A percentile compares a stretch with the other conserved stretches of the same genome.
phyloP scores from a whole-genome alignment of 2,113 vertebrate genomes.

The Poicephalus meyeri region DNA sequence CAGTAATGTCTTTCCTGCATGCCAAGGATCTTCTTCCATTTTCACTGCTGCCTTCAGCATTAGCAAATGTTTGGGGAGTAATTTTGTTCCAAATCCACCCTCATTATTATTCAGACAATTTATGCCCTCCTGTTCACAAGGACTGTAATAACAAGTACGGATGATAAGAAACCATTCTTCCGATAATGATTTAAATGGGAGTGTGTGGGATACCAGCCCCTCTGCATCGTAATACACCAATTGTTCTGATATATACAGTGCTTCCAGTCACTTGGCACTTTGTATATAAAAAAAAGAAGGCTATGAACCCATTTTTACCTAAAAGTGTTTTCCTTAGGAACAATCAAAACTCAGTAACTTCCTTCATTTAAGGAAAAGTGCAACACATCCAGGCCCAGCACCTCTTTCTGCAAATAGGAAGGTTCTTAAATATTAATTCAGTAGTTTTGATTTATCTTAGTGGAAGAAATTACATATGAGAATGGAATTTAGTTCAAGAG shows the following conservation, averaged over 20 bases:
- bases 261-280: neutral
- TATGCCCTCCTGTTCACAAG: neutral
- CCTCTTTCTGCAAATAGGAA: neutral
- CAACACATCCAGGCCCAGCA: neutral
- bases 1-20: neutral
- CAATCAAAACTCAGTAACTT: accelerated
- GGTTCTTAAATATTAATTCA: neutral
- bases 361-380: neutral
- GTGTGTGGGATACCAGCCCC: neutral
- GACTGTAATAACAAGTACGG: neutral
- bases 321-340: neutral
- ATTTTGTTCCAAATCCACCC: neutral
- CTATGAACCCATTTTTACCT: neutral
- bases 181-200: neutral
- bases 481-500: neutral
- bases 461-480: neutral
- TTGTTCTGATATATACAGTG: accelerated
- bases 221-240: neutral
- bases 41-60: neutral
- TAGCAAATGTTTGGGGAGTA: neutral
- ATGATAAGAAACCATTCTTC: neutral
- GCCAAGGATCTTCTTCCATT: neutral
- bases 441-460: neutral
- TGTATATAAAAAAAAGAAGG: neutral
- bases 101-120: neutral